Evolutionary conservation across 1,140 invertebrate genomes (phyloP), one percentile per base, ranked within the genome.

Genomic region (Maconellicoccus hirsutus): DNA sequence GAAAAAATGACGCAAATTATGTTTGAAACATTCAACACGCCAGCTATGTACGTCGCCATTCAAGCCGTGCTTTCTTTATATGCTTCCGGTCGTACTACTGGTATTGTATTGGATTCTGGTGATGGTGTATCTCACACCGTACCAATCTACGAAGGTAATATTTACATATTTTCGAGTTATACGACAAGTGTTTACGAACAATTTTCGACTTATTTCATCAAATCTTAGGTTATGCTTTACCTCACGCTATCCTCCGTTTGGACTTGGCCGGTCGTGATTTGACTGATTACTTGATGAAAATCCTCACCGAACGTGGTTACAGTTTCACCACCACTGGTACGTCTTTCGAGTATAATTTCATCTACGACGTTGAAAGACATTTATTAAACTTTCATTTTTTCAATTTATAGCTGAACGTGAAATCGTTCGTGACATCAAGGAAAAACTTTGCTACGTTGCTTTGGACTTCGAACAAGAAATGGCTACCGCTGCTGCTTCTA

Each of bases 371-470:
- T 70, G 29, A 38, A 1, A 8, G 33, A 38, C 25, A 19, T 63
- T 29, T 71, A 23, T 19, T 25, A 14, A 29, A 16, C 61, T 72
- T 70, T n/a, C 25, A 33, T 70, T 73, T 75, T 72, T 70, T 29
- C 61, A 7, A 22, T 59, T 70, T 71, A 94, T 90, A 73, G 94
- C 94, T 82, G 94, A 96, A 81, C 86, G 93, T 81, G 93, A 96
- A 88, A 96, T 96, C 79, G 94, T 96, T 59, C 88, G 94, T 80
- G 93, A 96, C 84, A 94, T 96, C 84, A 95, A 93, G 85, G 91
- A 94, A 79, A 94, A 93, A 80, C 84, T 94, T 71, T 94, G 91
- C 86, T 94, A 93, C 82, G 85, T 89, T 66, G 87, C 86, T 73
- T 79, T 90, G 77, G 87, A 83, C 81, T 90, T 93, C 78, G 91